Evolutionary conservation across 2,797 vertebrate species (phyloP), one percentile per base, ranked within the genome.

Genomic region (Orientallactaga sibirica): DNA sequence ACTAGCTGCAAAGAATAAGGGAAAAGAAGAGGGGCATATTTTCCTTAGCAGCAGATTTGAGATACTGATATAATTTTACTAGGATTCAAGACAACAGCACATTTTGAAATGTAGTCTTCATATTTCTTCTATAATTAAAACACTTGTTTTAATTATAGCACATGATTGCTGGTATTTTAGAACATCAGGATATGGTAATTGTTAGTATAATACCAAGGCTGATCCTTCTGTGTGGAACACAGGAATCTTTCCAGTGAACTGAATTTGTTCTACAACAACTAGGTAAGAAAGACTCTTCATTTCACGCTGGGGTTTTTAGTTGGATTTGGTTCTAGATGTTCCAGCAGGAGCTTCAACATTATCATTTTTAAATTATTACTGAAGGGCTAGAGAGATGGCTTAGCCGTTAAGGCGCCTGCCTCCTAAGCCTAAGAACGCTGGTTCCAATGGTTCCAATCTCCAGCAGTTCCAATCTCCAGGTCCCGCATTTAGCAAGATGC

Each of bases 71-170:
- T 89, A 66, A 93, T 86, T 48, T 67, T 66, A 55, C 7, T 5
- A 71, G 48, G 3, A 88, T 92, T 82, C 62, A 86, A 88, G 71
- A 8, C 7, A 70, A 61, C 1, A 68, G 9, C 43, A 7, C n/a
- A 81, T 85, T 90, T 92, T 90, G 33, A 85, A 79, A 67, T 29
- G 33, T 41, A 18, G 41, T 68, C 64, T 80, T 83, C 52, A 22
- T 66, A 62, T 87, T 85, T 86, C 8, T 80, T 93, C 16, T 78
- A 77, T 62, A 90, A 77, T 4, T 27, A 27, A 83, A 79, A 27
- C 5, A 15, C 33, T 7, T n/a, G 16, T 27, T 91, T 90, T 75
- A 3, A 64, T 74, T 64, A 84, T 9, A 71, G 18, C 25, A 25
- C 80, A 6, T 67, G 27, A 76, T 10, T 64, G 7, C 64, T 88